Evolutionary conservation across 2,113 vertebrate genomes (phyloP).

Genomic region (Stegastes partitus): DNA sequence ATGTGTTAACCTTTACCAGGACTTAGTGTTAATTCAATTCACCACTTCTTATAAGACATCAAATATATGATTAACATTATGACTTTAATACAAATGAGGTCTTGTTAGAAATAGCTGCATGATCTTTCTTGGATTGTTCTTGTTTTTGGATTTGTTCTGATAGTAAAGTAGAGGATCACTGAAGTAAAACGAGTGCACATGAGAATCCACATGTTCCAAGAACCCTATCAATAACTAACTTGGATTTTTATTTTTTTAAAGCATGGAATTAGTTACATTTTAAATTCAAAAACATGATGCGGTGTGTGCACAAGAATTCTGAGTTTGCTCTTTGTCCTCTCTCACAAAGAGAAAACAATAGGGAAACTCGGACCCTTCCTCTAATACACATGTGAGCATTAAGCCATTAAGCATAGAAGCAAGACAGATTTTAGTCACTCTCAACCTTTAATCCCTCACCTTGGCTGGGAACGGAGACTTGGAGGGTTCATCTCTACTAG

Average conservation of each 20-base stretch:
- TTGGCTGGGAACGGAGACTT: constrained; percentile 88
- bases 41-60: no score
- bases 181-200: not conserved
- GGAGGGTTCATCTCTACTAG: constrained; percentile 85
- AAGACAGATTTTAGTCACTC: fast-evolving
- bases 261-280: no score
- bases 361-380: not conserved
- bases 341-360: not conserved
- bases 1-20: no score
- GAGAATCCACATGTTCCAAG: not conserved
- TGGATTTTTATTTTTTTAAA: not conserved
- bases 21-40: no score
- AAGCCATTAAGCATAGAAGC: not conserved
- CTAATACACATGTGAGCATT: not conserved
- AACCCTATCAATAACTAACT: not conserved
- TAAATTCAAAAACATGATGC: no score
- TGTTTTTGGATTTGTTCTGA: no score
- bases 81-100: no score
- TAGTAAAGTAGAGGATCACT: no score
- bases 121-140: no score
- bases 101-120: no score
- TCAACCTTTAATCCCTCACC: constrained; percentile 79
- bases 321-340: not conserved
- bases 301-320: no score
- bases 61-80: no score